A percentile compares a stretch with the other conserved stretches of the same genome.
phyloP scores from a whole-genome alignment of 2,888 invertebrate species.

The Dasysyrphus tricinctus region DNA sequence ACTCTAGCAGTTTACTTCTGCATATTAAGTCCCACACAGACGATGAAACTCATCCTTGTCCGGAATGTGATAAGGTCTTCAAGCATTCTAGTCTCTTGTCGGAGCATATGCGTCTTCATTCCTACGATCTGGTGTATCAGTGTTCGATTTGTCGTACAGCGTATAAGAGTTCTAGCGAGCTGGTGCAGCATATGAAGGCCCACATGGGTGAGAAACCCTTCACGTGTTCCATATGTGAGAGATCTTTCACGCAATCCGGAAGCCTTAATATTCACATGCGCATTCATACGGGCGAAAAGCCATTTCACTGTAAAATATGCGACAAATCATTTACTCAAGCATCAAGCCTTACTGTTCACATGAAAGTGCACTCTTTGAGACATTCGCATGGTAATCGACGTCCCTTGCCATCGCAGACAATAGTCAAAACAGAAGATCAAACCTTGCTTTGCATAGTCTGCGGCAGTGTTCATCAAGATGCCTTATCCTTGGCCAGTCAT shows the following conservation, averaged over 20 bases:
- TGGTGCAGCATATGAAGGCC: slow-evolving; percentile 83
- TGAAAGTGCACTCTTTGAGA: slow-evolving; percentile 83
- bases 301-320: slow-evolving; percentile 83
- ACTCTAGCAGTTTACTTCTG: slow-evolving; percentile 81
- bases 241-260: slow-evolving; percentile 83
- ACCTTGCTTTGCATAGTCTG: slow-evolving; percentile 82
- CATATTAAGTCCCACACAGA: slow-evolving; percentile 82
- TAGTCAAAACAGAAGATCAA: slow-evolving; percentile 73
- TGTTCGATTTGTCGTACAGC: slow-evolving; percentile 82
- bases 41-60: slow-evolving; percentile 80
- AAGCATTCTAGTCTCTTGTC: slow-evolving; percentile 82
- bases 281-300: slow-evolving; percentile 83
- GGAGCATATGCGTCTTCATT: slow-evolving; percentile 83
- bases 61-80: slow-evolving; percentile 83
- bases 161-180: slow-evolving; percentile 82
- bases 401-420: slow-evolving; percentile 31
- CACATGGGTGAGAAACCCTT: slow-evolving; percentile 84
- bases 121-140: slow-evolving; percentile 82
- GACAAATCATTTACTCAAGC: slow-evolving; percentile 83
- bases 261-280: slow-evolving; percentile 83
- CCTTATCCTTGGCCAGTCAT: slow-evolving; percentile 80
- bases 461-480: slow-evolving; percentile 81
- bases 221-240: slow-evolving; percentile 83
- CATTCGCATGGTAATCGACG: slow-evolving; percentile 80
- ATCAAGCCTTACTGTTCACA: slow-evolving; percentile 82